These are phyloP conservation scores for Tachystola acroxantha DNA, from an alignment of 2,888 invertebrate species.

Conservation along the genomic window DNA sequence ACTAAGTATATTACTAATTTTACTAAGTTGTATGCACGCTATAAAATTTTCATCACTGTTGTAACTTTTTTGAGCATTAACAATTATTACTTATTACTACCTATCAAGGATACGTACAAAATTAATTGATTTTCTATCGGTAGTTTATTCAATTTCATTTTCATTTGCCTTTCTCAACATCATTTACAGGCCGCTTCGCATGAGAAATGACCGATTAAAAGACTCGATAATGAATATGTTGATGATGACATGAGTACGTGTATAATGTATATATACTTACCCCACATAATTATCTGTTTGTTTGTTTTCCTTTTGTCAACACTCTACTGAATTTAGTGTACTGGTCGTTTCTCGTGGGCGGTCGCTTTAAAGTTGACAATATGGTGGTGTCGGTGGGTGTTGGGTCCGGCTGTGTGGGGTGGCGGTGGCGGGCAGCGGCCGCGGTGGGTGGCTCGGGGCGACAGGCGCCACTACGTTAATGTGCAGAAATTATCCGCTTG, in stretches of 20 bases:
- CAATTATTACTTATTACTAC: too few species aligned
- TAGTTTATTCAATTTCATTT: neutral
- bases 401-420: slow-evolving; percentile 13
- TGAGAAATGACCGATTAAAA: neutral
- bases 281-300: too few species aligned
- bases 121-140: too few species aligned
- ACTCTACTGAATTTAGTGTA: too few species aligned
- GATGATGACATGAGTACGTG: too few species aligned
- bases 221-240: neutral
- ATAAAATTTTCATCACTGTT: too few species aligned
- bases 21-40: too few species aligned
- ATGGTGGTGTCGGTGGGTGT: slow-evolving; percentile 59
- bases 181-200: neutral
- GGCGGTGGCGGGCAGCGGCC: slow-evolving; percentile 25
- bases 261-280: too few species aligned
- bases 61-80: too few species aligned
- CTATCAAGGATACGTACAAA: too few species aligned
- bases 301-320: too few species aligned
- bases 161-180: slow-evolving; percentile 2
- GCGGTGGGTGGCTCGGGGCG: slow-evolving; percentile 25
- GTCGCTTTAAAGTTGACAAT: slow-evolving; percentile 59
- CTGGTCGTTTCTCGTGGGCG: neutral
- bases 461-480: slow-evolving; percentile 63
- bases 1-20: too few species aligned
- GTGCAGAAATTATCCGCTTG: slow-evolving; percentile 85